Evolutionary conservation across 2,888 invertebrate species (phyloP).

Genomic region (Chydorus sphaericus): DNA sequence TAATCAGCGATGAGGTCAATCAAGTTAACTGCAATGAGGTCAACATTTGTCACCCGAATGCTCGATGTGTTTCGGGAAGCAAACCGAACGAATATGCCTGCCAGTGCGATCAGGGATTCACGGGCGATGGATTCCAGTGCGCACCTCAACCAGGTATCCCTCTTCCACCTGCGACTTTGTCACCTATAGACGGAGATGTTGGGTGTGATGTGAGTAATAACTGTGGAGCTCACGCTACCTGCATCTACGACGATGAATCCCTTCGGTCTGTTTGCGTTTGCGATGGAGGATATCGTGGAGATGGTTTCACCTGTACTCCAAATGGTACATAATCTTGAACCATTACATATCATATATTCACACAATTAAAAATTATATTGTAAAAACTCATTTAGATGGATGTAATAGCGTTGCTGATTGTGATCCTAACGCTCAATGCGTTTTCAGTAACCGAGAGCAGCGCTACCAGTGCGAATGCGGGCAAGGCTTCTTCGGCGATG

Average conservation of each 20-base stretch:
- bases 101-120: constrained; percentile 65
- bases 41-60: constrained; percentile 65
- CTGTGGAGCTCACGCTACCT: constrained; percentile 60
- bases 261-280: constrained; percentile 60
- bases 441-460: constrained; percentile 39
- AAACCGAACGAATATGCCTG: constrained; percentile 42
- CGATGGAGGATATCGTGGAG: constrained; percentile 61
- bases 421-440: constrained; percentile 43
- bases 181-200: constrained; percentile 21
- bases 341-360: constrained; percentile 1
- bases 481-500: constrained; percentile 43
- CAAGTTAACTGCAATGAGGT: constrained; percentile 59
- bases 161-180: background rate
- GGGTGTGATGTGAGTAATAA: constrained; percentile 33
- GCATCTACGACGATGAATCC: constrained; percentile 48
- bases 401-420: constrained; percentile 24
- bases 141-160: constrained; percentile 27
- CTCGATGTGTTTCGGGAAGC: constrained; percentile 48
- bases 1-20: background rate
- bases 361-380: background rate
- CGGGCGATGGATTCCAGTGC: constrained; percentile 69
- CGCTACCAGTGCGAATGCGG: constrained; percentile 59
- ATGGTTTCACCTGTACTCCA: constrained; percentile 55
- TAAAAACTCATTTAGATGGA: constrained; percentile 18
- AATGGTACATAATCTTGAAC: constrained; percentile 33